Evolutionary conservation across 2,113 vertebrate species (phyloP).

Genomic region (Myotis lucifugus): DNA sequence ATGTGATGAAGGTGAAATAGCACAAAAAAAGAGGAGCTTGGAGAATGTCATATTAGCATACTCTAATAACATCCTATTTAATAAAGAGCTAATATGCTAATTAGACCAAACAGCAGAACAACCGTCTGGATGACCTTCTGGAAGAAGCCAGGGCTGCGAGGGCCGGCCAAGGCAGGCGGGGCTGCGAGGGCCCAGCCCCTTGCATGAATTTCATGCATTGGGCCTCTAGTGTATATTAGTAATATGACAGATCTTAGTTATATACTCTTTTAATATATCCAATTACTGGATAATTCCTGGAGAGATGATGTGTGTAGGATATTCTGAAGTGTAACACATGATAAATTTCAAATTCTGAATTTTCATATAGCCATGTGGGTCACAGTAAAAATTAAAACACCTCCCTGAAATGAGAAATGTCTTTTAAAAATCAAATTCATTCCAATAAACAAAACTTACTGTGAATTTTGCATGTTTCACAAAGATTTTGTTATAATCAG

Average conservation of each 20-base stretch:
- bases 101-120: no score
- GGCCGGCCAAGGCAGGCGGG: no score
- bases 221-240: background rate
- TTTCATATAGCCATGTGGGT: background rate
- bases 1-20: background rate
- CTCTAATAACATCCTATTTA: background rate
- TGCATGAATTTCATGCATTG: no score
- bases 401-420: background rate
- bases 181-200: no score
- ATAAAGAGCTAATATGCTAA: no score
- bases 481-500: background rate
- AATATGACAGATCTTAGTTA: background rate
- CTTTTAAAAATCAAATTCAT: conserved; percentile 2
- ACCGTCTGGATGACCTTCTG: no score
- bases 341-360: conserved; percentile 23
- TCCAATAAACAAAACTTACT: background rate
- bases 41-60: background rate
- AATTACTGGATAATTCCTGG: background rate
- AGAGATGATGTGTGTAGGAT: conserved; percentile 2
- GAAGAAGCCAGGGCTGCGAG: no score
- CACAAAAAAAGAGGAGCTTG: background rate
- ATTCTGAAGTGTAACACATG: background rate
- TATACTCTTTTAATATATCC: background rate
- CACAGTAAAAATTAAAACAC: background rate
- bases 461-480: background rate